Conservation (phyloP, 2,113 vertebrate species). For the Spea multiplicata region DNA sequence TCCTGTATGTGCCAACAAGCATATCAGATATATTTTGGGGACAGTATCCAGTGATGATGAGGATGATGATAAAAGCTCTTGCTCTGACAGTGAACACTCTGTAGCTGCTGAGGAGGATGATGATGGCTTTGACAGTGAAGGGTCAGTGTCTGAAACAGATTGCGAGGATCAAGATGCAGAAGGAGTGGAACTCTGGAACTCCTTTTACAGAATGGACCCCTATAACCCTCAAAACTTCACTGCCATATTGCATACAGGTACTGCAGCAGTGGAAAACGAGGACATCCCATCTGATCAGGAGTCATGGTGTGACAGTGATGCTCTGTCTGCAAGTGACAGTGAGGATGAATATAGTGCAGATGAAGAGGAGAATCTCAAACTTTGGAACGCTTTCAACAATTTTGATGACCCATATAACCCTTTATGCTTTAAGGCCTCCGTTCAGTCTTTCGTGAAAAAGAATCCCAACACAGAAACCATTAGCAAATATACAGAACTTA, state of each 20-base stretch:
- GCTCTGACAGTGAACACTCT: constrained; percentile 60
- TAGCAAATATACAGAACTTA: constrained; percentile 5
- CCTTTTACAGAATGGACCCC: constrained; percentile 76
- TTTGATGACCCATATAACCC: constrained; percentile 86
- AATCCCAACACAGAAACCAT: neutral
- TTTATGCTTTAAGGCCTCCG: constrained; percentile 81
- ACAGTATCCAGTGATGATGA: constrained; percentile 68
- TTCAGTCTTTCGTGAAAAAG: constrained; percentile 61
- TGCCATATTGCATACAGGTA: constrained; percentile 67
- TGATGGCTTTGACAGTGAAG: constrained; percentile 86
- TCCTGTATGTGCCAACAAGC: constrained; percentile 77
- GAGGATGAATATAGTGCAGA: constrained; percentile 74
- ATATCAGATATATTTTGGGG: constrained; percentile 92
- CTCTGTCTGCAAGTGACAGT: constrained; percentile 54
- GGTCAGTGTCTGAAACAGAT: constrained; percentile 67
- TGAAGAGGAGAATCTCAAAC: constrained; percentile 72
- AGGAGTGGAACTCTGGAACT: constrained; percentile 73
- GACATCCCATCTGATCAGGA: constrained; percentile 46
- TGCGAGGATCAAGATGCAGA: constrained; percentile 59
- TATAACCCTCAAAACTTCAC: constrained; percentile 87
- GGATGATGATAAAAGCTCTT: constrained; percentile 61
- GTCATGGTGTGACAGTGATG: constrained; percentile 51
- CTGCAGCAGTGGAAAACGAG: constrained; percentile 27
- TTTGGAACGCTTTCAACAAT: constrained; percentile 81
- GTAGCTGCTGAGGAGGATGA: constrained; percentile 61